A percentile compares a stretch with the other conserved stretches of the same genome.
Evolutionary conservation across 2,113 vertebrate genomes (phyloP).

Genomic region (Candoia aspera): DNA sequence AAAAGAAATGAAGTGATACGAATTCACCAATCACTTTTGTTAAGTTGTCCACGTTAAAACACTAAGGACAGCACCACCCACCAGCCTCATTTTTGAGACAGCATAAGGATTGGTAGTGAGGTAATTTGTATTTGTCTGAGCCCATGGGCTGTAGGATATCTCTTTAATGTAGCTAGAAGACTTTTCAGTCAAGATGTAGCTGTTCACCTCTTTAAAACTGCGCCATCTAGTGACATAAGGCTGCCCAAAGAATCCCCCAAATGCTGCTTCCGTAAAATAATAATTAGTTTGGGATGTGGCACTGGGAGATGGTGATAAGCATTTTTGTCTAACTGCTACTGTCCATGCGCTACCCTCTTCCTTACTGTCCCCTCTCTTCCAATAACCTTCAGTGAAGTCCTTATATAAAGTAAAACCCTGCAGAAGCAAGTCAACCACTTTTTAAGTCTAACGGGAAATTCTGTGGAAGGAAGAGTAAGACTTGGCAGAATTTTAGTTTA

Average conservation of each 20-base stretch:
- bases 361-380: neutral
- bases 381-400: neutral
- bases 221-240: neutral
- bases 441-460: neutral
- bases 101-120: neutral
- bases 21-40: neutral
- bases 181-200: neutral
- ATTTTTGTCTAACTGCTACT: neutral
- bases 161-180: neutral
- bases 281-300: neutral
- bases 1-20: neutral
- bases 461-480: neutral
- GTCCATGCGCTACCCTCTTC: neutral
- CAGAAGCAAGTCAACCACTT: neutral
- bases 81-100: neutral
- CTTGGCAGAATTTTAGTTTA: neutral
- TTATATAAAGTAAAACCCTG: neutral
- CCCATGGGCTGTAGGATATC: neutral
- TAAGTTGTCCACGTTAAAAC: neutral
- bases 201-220: neutral
- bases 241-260: neutral
- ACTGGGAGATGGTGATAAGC: neutral
- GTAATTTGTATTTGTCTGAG: neutral
- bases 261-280: neutral
- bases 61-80: neutral